Conservation (phyloP, 2,888 invertebrate genomes). For the Cyclophora punctaria region DNA sequence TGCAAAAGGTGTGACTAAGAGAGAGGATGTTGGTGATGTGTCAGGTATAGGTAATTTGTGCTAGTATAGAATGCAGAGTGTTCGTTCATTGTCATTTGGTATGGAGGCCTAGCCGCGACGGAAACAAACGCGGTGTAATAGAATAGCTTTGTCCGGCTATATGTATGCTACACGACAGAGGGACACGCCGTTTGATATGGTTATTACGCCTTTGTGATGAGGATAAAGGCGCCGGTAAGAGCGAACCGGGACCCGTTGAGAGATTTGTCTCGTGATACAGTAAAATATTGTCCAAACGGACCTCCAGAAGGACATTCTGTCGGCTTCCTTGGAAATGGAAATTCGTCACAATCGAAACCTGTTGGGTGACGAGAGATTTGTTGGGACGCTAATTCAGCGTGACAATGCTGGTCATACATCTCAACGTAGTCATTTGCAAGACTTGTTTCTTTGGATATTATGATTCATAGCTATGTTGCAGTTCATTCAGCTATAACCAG, state of each 20-base stretch:
- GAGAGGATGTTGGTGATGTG: not conserved
- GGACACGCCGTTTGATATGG: constrained; percentile 74
- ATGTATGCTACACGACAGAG: constrained; percentile 69
- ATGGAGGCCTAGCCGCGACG: constrained; percentile 50
- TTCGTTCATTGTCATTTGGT: constrained; percentile 46
- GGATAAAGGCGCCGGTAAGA: constrained; percentile 60
- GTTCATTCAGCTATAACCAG: too few species aligned
- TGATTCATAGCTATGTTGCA: too few species aligned
- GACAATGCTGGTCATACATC: constrained; percentile 37
- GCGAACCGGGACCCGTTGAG: constrained; percentile 41
- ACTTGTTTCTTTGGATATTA: too few species aligned
- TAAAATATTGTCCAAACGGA: constrained; percentile 52
- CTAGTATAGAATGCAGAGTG: constrained; percentile 42
- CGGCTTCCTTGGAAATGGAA: constrained; percentile 64
- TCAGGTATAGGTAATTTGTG: constrained; percentile 17
- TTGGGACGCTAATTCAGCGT: constrained; percentile 51
- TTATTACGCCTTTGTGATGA: constrained; percentile 70
- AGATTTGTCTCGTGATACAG: constrained; percentile 71
- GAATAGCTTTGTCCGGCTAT: constrained; percentile 55
- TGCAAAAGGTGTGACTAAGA: not conserved
- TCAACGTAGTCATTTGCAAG: too few species aligned
- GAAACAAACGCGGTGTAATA: constrained; percentile 67
- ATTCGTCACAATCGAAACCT: constrained; percentile 50
- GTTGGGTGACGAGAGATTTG: constrained; percentile 40
- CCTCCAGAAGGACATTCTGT: constrained; percentile 32